These are phyloP conservation scores for Cryptosula pallasiana DNA, from an alignment of 2,888 invertebrate species.

Conservation along the genomic window DNA sequence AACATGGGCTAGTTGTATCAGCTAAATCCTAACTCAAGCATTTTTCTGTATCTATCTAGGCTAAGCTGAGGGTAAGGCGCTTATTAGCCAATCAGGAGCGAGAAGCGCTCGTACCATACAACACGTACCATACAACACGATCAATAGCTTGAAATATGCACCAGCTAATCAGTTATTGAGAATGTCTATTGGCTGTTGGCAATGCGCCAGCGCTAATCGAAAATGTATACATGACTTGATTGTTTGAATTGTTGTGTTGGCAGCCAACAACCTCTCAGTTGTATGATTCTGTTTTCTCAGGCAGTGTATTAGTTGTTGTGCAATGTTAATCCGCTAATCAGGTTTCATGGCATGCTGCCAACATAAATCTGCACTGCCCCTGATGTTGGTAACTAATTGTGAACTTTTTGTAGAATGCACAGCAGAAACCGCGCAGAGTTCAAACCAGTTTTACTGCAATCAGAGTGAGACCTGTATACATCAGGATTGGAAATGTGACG, in stretches of 20 bases:
- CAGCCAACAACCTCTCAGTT: background rate
- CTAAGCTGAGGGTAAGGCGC: background rate
- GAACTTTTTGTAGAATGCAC: conserved; percentile 8
- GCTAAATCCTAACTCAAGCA: no score
- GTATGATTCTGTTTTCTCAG: background rate
- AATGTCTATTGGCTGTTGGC: no score
- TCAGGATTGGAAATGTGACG: conserved; percentile 33
- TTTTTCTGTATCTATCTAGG: background rate
- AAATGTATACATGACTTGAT: no score
- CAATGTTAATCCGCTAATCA: background rate
- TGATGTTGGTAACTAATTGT: no score
- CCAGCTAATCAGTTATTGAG: no score
- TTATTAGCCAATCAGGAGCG: background rate
- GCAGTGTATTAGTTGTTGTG: background rate
- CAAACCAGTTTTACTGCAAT: background rate
- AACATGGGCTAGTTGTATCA: no score
- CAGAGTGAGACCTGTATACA: conserved; percentile 28
- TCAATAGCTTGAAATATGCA: background rate
- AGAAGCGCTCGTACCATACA: background rate
- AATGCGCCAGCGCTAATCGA: no score
- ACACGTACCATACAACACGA: no score
- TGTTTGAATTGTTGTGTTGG: no score
- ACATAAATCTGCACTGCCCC: no score
- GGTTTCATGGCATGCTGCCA: no score
- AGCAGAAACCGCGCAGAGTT: background rate